phyloP scores from a whole-genome alignment of 1,140 invertebrate genomes.

The Akabosia matsudoensis region DNA sequence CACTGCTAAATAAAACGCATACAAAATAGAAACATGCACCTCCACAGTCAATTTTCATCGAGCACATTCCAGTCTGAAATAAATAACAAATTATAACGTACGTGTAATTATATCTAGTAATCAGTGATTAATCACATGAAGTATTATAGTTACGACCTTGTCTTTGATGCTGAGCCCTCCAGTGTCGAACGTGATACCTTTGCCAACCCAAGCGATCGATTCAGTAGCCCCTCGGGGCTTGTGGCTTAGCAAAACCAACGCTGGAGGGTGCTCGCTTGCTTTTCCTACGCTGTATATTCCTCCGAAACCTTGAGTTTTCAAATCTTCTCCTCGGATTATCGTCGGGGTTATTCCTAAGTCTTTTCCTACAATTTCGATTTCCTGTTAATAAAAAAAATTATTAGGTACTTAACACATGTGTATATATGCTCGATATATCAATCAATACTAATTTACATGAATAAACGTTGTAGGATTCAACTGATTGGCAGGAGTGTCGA shows the following conservation, averaged over 20 bases:
- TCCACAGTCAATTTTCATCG: not conserved
- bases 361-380: not conserved
- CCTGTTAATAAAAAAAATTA: too few species aligned
- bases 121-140: too few species aligned
- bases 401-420: too few species aligned
- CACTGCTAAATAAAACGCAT: constrained; percentile 75
- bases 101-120: too few species aligned
- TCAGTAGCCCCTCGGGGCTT: constrained; percentile 61
- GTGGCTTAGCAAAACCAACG: constrained; percentile 75
- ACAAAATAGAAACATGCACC: constrained; percentile 47
- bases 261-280: constrained; percentile 70
- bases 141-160: too few species aligned
- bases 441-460: too few species aligned
- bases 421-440: too few species aligned
- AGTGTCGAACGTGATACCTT: constrained; percentile 90
- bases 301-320: constrained; percentile 70
- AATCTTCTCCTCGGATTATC: constrained; percentile 72
- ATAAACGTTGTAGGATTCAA: too few species aligned
- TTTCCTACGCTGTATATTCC: constrained; percentile 85
- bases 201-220: constrained; percentile 84
- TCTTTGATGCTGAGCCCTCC: constrained; percentile 86
- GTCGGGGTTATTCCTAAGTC: constrained; percentile 37
- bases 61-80: constrained; percentile 57
- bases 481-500: constrained; percentile 77
- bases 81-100: too few species aligned